phyloP scores from a whole-genome alignment of 2,888 invertebrate genomes.

The Troilus luridus region DNA sequence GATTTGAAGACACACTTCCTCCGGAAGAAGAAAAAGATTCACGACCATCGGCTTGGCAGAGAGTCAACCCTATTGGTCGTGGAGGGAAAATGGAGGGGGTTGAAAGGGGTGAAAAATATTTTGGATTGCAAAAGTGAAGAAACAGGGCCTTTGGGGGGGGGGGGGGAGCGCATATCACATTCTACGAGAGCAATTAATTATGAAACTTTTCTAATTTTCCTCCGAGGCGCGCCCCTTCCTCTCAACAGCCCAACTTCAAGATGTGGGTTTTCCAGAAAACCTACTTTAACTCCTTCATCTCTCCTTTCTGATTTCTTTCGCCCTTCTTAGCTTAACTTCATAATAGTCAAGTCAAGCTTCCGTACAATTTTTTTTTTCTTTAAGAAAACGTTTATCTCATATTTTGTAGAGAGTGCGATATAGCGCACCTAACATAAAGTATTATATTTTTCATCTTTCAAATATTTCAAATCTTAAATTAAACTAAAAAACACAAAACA shows the following conservation, averaged over 20 bases:
- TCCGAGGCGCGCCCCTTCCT: background rate
- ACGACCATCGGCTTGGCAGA: constrained; percentile 18
- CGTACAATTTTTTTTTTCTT: background rate
- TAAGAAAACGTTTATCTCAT: background rate
- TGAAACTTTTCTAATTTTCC: constrained; percentile 63
- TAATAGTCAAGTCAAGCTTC: background rate
- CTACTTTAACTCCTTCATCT: constrained; percentile 20
- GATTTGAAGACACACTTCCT: constrained; percentile 19
- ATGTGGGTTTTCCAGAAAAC: constrained; percentile 22
- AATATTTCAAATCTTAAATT: too few species aligned
- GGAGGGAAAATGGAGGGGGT: background rate
- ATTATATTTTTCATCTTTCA: too few species aligned
- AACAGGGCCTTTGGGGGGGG: background rate
- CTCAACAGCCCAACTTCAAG: constrained; percentile 23
- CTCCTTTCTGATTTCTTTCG: constrained; percentile 18
- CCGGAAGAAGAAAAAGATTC: background rate
- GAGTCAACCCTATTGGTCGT: constrained; percentile 23
- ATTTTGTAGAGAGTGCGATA: background rate
- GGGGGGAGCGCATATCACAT: constrained; percentile 38
- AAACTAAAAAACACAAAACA: too few species aligned
- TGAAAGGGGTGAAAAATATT: constrained; percentile 17
- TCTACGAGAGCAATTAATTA: constrained; percentile 61
- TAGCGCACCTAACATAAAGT: too few species aligned
- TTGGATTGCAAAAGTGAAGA: constrained; percentile 23
- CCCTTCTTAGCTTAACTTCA: constrained; percentile 21